Conservation (phyloP, 2,888 invertebrate species). For the Acanthosepion esculentum region DNA sequence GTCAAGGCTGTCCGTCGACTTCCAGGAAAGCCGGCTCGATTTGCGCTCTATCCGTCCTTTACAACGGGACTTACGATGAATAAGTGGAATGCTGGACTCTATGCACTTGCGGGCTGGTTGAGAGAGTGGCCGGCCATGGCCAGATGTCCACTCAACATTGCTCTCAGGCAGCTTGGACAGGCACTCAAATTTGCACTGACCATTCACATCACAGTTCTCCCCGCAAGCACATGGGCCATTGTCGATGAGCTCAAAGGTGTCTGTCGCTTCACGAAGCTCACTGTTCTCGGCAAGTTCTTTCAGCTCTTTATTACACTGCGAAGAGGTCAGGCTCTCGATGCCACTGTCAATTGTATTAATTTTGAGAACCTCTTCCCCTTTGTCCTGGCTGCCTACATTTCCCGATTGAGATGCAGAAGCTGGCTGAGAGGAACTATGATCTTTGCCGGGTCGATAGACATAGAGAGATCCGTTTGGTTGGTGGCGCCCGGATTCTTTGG, state of each 20-base stretch:
- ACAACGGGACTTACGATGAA: constrained; percentile 48
- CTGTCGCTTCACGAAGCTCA: constrained; percentile 34
- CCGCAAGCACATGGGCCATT: constrained; percentile 39
- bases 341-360: constrained; percentile 59
- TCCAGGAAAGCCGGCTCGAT: constrained; percentile 63
- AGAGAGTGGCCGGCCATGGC: not conserved
- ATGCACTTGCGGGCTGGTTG: not conserved
- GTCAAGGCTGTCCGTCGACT: constrained; percentile 66
- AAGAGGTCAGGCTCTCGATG: constrained; percentile 58
- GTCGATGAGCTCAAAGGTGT: constrained; percentile 15
- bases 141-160: constrained; percentile 45
- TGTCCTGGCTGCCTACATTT: not conserved
- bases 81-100: not conserved
- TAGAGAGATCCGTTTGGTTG: constrained; percentile 46
- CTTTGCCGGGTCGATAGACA: constrained; percentile 39
- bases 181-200: constrained; percentile 38
- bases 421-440: not conserved
- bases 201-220: constrained; percentile 41
- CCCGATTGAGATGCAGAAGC: not conserved
- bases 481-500: constrained; percentile 37
- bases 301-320: constrained; percentile 38
- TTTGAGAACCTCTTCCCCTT: constrained; percentile 24
- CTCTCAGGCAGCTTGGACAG: constrained; percentile 35
- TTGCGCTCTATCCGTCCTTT: constrained; percentile 53
- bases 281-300: constrained; percentile 24